Evolutionary conservation across 1,140 invertebrate species (phyloP).

Genomic region (Aphelenchoides avenae): DNA sequence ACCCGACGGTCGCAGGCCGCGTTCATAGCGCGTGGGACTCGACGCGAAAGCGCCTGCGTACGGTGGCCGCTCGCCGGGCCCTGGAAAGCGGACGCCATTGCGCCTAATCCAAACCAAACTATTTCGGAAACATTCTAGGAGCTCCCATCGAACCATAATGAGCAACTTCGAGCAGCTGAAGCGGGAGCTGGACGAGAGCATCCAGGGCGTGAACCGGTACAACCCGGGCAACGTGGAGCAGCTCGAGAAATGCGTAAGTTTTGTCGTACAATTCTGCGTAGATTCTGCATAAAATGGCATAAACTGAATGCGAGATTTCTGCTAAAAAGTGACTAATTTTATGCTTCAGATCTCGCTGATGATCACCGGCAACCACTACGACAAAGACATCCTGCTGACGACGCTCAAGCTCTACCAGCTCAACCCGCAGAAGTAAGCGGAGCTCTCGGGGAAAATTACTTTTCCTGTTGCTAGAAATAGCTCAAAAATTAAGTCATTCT

Average conservation of each 20-base stretch:
- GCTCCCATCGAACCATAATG: too few species aligned
- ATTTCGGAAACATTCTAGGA: too few species aligned
- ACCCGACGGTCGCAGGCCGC: too few species aligned
- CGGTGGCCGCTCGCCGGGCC: too few species aligned
- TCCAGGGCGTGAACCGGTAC: slow-evolving; percentile 45
- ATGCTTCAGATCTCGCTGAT: neutral
- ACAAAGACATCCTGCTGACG: slow-evolving; percentile 57
- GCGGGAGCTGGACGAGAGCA: slow-evolving; percentile 38
- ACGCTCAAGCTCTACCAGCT: slow-evolving; percentile 57
- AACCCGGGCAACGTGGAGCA: slow-evolving; percentile 43
- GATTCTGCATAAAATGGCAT: too few species aligned
- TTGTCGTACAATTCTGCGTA: slow-evolving; percentile 29
- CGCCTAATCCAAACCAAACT: too few species aligned
- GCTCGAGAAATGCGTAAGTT: slow-evolving; percentile 31
- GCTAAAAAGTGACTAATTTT: neutral
- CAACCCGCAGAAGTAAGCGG: slow-evolving; percentile 42
- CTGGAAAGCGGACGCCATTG: too few species aligned
- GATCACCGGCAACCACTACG: slow-evolving; percentile 50
- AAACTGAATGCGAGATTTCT: neutral
- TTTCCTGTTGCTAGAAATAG: slow-evolving; percentile 2
- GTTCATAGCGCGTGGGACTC: too few species aligned
- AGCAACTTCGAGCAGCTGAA: slow-evolving; percentile 41
- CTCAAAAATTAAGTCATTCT: slow-evolving; percentile 21
- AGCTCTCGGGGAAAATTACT: too few species aligned
- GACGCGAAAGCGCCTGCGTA: too few species aligned